These are phyloP conservation scores for Chauna torquata DNA, from an alignment of 2,113 vertebrate genomes.

Conservation along the genomic window DNA sequence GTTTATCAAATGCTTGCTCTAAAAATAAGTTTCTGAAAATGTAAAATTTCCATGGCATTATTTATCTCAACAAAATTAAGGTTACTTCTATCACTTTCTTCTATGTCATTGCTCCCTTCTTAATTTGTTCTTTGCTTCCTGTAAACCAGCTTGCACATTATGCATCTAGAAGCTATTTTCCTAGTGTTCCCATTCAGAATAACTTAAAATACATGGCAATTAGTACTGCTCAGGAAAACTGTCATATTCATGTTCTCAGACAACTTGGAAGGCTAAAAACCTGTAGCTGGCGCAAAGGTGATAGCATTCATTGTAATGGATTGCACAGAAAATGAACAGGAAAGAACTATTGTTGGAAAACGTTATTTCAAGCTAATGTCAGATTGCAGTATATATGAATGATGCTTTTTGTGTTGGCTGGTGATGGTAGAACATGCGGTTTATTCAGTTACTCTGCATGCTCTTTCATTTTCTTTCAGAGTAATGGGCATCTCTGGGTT, in stretches of 20 bases:
- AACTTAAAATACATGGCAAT: not conserved
- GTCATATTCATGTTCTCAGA: not conserved
- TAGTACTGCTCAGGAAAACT: not conserved
- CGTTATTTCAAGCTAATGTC: conserved; percentile 15
- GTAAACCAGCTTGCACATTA: conserved; percentile 7
- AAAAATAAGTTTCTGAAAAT: not conserved
- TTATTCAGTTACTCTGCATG: not conserved
- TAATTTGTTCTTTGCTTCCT: not conserved
- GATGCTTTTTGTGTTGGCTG: not conserved
- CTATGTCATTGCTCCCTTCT: not conserved
- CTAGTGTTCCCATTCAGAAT: conserved; percentile 9
- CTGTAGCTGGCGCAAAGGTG: not conserved
- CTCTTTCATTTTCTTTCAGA: not conserved
- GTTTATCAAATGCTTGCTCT: not conserved
- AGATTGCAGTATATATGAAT: not conserved
- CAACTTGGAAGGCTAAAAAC: not conserved
- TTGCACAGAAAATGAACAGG: conserved; percentile 14
- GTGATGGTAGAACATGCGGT: not conserved
- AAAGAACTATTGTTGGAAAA: not conserved
- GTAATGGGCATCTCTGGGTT: not conserved
- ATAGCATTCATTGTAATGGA: not conserved
- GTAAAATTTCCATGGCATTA: not conserved
- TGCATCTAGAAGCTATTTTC: conserved; percentile 13
- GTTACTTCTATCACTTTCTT: conserved; percentile 9
- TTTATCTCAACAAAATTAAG: not conserved